A percentile compares a stretch with the other conserved stretches of the same genome.
Evolutionary conservation across 2,888 invertebrate species (phyloP).

Genomic region (Drosophila mimetica): DNA sequence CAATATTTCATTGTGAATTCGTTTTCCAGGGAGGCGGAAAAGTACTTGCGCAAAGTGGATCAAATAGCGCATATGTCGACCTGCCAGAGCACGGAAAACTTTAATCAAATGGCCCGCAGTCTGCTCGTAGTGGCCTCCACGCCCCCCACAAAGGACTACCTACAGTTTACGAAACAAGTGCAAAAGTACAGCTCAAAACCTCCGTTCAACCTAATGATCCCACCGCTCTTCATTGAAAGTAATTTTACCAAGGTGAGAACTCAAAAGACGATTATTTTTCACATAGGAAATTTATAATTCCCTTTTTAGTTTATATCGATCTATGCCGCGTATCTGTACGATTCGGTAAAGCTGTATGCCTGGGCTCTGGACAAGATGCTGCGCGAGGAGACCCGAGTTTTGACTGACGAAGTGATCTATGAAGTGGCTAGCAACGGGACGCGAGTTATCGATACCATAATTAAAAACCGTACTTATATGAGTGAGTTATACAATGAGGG

Average conservation of each 20-base stretch:
- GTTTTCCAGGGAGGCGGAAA: conserved; percentile 87
- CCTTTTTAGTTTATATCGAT: conserved; percentile 91
- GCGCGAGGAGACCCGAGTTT: conserved; percentile 85
- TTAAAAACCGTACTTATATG: conserved; percentile 92
- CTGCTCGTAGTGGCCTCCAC: conserved; percentile 95
- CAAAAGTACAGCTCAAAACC: conserved; percentile 90
- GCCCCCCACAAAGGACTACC: conserved; percentile 90
- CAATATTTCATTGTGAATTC: too few species aligned
- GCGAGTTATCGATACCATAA: conserved; percentile 93
- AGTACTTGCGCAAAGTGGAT: conserved; percentile 90
- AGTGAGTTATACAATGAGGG: conserved; percentile 87
- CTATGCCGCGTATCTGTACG: conserved; percentile 97
- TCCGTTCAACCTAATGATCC: conserved; percentile 92
- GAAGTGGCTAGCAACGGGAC: conserved; percentile 93
- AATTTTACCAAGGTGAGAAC: conserved; percentile 85
- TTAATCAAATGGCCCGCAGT: conserved; percentile 90
- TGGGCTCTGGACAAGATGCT: conserved; percentile 92
- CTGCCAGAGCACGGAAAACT: conserved; percentile 86
- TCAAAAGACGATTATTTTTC: fast-evolving
- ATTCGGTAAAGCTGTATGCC: conserved; percentile 96
- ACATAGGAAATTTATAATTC: neutral
- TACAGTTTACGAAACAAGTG: conserved; percentile 92
- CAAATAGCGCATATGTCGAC: conserved; percentile 86
- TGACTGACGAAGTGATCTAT: conserved; percentile 88
- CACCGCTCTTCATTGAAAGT: conserved; percentile 86